phyloP scores from a whole-genome alignment of 2,113 vertebrate genomes.

The Polyodon spathula region DNA sequence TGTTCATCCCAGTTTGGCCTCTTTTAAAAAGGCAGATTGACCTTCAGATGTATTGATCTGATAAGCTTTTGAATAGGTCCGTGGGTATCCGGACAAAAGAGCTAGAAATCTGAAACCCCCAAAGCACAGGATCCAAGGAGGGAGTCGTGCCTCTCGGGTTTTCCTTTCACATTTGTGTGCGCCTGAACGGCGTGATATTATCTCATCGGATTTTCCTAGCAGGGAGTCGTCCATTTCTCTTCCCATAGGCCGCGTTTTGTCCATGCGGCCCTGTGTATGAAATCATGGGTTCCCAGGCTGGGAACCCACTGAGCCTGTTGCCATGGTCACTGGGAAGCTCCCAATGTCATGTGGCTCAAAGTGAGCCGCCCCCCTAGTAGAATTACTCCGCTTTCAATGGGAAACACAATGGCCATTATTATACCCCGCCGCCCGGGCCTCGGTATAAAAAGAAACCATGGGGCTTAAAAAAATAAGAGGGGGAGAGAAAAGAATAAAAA shows the following conservation, averaged over 20 bases:
- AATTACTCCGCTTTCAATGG: conserved; percentile 59
- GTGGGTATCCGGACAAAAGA: conserved; percentile 13
- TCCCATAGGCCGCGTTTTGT: conserved; percentile 22
- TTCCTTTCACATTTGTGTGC: conserved; percentile 54
- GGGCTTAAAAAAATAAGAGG: conserved; percentile 31
- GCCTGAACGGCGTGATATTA: conserved; percentile 67
- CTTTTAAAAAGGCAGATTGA: background rate
- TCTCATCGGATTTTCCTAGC: conserved; percentile 69
- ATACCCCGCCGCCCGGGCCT: conserved; percentile 54
- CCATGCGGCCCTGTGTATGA: conserved; percentile 21
- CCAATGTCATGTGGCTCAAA: conserved; percentile 84
- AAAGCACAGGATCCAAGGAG: conserved; percentile 33
- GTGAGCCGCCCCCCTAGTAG: conserved; percentile 67
- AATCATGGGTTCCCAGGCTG: conserved; percentile 64
- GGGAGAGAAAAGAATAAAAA: conserved; percentile 25
- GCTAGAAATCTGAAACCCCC: conserved; percentile 36
- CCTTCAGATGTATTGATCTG: conserved; percentile 52
- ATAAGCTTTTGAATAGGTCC: conserved; percentile 46
- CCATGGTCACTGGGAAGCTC: conserved; percentile 97
- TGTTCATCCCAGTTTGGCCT: conserved; percentile 1
- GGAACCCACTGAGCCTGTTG: conserved; percentile 88
- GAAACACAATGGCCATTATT: conserved; percentile 61
- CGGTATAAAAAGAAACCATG: conserved; percentile 42
- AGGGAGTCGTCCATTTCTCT: conserved; percentile 64
- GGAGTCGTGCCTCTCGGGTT: conserved; percentile 37